phyloP scores from a whole-genome alignment of 2,888 invertebrate genomes.

The Scrobipalpa atriplicella region DNA sequence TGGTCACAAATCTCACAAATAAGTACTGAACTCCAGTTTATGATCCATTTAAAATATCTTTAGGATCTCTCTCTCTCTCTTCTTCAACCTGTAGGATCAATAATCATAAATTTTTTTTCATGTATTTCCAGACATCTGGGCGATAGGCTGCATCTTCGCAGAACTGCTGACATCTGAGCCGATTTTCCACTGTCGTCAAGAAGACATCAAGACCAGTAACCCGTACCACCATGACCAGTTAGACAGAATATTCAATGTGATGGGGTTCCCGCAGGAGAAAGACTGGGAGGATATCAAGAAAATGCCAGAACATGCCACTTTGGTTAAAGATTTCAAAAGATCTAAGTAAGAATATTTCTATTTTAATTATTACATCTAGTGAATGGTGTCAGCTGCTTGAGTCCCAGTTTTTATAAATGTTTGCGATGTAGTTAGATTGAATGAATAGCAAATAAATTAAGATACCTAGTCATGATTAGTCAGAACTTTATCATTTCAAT shows the following conservation, averaged over 20 bases:
- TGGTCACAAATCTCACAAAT: no score
- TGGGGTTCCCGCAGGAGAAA: conserved; percentile 99
- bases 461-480: no score
- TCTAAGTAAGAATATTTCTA: conserved; percentile 85
- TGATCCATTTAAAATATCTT: background rate
- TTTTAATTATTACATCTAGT: no score
- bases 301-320: conserved; percentile 99
- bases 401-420: no score
- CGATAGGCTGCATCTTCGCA: conserved; percentile 99
- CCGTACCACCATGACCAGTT: conserved; percentile 99
- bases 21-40: no score
- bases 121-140: conserved; percentile 93
- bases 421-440: no score
- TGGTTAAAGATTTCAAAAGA: conserved; percentile 97
- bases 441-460: no score
- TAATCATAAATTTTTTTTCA: no score
- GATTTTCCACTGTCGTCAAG: conserved; percentile 99
- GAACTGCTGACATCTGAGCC: conserved; percentile 99
- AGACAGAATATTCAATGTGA: conserved; percentile 99
- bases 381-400: no score
- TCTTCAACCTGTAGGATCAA: no score
- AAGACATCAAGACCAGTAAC: conserved; percentile 99
- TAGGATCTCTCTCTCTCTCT: no score
- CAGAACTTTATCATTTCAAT: no score
- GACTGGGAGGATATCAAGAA: conserved; percentile 99